Evolutionary conservation across 2,888 invertebrate genomes (phyloP).

Genomic region (Mythimna lalbum): DNA sequence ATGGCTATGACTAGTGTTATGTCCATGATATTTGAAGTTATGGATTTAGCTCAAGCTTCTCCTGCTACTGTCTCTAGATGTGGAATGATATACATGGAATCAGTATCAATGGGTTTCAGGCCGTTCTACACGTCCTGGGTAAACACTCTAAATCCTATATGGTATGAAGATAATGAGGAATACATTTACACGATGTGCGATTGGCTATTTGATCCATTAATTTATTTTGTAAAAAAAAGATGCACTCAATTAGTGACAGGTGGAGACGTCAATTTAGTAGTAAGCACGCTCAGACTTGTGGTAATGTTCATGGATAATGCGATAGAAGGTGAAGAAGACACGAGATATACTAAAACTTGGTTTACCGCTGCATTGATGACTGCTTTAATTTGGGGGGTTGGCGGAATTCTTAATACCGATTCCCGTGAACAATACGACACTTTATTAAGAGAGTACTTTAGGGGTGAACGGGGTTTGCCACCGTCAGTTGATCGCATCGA

Average conservation of each 20-base stretch:
- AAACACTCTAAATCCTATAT: slow-evolving; percentile 91
- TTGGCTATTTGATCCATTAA: slow-evolving; percentile 95
- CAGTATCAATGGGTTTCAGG: slow-evolving; percentile 95
- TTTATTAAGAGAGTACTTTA: slow-evolving; percentile 89
- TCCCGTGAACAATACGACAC: slow-evolving; percentile 93
- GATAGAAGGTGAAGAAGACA: slow-evolving; percentile 93
- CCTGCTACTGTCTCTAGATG: slow-evolving; percentile 97
- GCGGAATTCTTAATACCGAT: slow-evolving; percentile 94
- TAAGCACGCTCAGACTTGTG: slow-evolving; percentile 93
- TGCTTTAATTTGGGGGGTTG: slow-evolving; percentile 96
- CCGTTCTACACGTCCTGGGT: slow-evolving; percentile 96
- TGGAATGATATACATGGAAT: slow-evolving; percentile 98
- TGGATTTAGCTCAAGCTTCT: slow-evolving; percentile 95
- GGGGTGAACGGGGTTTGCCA: slow-evolving; percentile 84
- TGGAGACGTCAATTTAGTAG: slow-evolving; percentile 93
- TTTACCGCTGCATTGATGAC: slow-evolving; percentile 94
- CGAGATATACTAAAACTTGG: slow-evolving; percentile 93
- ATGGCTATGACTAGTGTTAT: slow-evolving; percentile 95
- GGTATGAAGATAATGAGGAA: slow-evolving; percentile 91
- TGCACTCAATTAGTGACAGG: slow-evolving; percentile 92
- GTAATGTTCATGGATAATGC: slow-evolving; percentile 95
- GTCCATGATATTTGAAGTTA: slow-evolving; percentile 97
- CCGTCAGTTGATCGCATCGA: slow-evolving; percentile 92
- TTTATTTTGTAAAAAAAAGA: slow-evolving; percentile 93
- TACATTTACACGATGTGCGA: slow-evolving; percentile 92